A percentile compares a stretch with the other conserved stretches of the same genome.
phyloP scores from a whole-genome alignment of 2,113 vertebrate genomes.

The Cepphus grylle region DNA sequence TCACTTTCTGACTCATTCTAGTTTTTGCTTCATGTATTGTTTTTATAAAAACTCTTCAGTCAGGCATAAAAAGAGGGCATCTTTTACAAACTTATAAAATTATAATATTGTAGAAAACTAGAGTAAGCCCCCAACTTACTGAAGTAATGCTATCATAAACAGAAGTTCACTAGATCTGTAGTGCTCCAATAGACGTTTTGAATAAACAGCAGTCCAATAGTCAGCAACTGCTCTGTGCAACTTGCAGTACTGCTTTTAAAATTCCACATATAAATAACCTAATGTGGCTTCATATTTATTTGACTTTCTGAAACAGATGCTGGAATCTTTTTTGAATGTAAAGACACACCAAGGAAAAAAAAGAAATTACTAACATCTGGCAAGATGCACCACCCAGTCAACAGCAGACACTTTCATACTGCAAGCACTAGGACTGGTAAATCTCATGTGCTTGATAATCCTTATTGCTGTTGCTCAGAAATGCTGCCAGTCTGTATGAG shows the following conservation, averaged over 20 bases:
- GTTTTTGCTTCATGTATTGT: background rate
- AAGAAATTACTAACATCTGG: background rate
- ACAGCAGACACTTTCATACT: background rate
- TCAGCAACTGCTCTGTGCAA: background rate
- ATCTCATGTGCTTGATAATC: accelerated
- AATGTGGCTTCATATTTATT: background rate
- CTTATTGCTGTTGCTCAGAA: background rate
- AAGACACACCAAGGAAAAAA: background rate
- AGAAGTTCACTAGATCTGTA: background rate
- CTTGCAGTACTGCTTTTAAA: background rate
- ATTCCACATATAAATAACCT: background rate
- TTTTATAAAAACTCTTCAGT: background rate
- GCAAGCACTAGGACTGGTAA: background rate
- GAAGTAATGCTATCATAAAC: background rate
- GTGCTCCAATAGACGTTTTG: background rate
- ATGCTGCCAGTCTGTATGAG: background rate
- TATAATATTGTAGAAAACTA: background rate
- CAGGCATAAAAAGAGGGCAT: background rate
- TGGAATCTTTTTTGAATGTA: background rate
- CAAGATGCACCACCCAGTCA: background rate
- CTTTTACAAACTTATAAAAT: background rate
- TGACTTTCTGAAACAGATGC: background rate
- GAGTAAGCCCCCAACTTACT: background rate
- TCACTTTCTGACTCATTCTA: background rate
- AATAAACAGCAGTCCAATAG: background rate